phyloP scores from a whole-genome alignment of 2,797 vertebrate species.

The Varecia variegata region DNA sequence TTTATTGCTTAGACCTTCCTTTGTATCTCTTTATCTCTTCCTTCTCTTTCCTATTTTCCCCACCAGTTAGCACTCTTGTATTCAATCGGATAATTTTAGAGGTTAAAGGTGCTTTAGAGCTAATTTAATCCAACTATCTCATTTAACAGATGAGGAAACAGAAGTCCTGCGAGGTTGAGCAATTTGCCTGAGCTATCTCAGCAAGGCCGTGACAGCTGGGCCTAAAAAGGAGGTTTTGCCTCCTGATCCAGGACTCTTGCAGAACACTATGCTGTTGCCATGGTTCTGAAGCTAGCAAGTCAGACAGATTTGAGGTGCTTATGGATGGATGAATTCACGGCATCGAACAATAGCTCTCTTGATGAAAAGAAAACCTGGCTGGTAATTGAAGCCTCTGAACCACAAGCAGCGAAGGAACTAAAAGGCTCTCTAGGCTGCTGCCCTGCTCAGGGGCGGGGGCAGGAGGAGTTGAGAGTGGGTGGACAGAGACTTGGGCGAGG shows the following conservation, averaged over 20 bases:
- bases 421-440: neutral
- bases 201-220: neutral
- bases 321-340: conserved; percentile 42
- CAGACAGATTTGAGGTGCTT: conserved; percentile 34
- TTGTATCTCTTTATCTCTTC: neutral
- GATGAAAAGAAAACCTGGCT: conserved; percentile 61
- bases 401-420: neutral
- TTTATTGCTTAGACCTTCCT: neutral
- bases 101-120: neutral
- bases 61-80: neutral
- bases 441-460: neutral
- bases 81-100: neutral
- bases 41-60: neutral
- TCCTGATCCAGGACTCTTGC: neutral
- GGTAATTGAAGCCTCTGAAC: conserved; percentile 49
- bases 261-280: conserved; percentile 42
- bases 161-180: neutral
- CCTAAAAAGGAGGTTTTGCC: neutral
- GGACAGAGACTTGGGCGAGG: conserved; percentile 39
- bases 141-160: conserved; percentile 39
- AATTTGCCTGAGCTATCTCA: neutral
- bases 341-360: conserved; percentile 65
- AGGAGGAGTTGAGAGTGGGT: neutral
- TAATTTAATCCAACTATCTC: neutral
- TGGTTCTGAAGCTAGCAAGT: conserved; percentile 50